Evolutionary conservation across 2,113 vertebrate genomes (phyloP).

Genomic region (Cyphomyrus discorhynchus): DNA sequence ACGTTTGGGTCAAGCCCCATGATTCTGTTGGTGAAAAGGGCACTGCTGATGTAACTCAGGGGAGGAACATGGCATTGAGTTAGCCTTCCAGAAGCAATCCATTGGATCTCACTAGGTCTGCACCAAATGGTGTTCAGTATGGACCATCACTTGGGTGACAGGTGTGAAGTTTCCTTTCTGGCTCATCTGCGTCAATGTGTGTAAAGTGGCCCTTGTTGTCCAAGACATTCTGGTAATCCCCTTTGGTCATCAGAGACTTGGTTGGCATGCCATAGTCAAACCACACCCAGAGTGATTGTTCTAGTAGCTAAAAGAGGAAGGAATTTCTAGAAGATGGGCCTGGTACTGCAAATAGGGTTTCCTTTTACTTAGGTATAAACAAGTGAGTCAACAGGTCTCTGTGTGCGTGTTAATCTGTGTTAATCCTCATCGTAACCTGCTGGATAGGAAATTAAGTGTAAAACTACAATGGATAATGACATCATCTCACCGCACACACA

Average conservation of each 20-base stretch:
- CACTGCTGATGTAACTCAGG: neutral
- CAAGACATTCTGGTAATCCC: neutral
- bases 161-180: neutral
- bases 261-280: neutral
- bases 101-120: neutral
- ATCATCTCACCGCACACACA: neutral
- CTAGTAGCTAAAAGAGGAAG: neutral
- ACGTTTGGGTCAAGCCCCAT: neutral
- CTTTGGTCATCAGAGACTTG: neutral
- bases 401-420: neutral
- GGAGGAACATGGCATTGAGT: neutral
- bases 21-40: neutral
- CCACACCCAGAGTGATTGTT: neutral
- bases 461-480: neutral
- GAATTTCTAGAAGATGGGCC: neutral
- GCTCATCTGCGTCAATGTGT: neutral
- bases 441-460: neutral
- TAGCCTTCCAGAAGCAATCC: neutral
- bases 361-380: neutral
- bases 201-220: neutral
- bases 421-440: neutral
- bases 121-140: neutral
- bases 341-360: neutral
- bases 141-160: neutral
- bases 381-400: neutral